Conservation (phyloP, 2,797 vertebrate species). For the Nyctalus aviator region DNA sequence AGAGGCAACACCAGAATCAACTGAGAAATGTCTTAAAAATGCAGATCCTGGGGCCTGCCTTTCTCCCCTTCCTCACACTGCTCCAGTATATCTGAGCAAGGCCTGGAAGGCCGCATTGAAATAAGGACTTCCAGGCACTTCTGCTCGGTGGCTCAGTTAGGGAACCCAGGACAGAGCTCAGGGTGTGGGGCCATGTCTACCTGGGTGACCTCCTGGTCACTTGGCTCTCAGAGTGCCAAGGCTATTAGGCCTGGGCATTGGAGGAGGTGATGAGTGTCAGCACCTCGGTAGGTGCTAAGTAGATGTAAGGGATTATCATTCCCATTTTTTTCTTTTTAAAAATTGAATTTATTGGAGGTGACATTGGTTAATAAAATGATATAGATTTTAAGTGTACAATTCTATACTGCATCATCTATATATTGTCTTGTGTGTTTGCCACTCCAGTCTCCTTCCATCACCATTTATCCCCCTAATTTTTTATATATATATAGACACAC, state of each 20-base stretch:
- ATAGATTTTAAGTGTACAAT: neutral
- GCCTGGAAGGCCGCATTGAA: neutral
- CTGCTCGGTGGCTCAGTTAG: neutral
- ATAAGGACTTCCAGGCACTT: neutral
- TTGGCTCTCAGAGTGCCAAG: neutral
- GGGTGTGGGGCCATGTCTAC: neutral
- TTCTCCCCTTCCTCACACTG: neutral
- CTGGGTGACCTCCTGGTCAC: neutral
- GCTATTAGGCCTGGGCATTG: neutral
- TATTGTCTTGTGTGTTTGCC: neutral
- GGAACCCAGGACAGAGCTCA: neutral
- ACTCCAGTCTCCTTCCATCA: neutral
- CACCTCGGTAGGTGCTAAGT: neutral
- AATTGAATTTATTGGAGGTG: neutral
- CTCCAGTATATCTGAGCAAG: neutral
- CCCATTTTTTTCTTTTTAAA: neutral
- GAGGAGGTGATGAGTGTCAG: neutral
- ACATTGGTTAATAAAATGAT: neutral
- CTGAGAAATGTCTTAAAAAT: constrained; percentile 37
- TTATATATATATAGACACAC: neutral
- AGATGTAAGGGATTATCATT: neutral
- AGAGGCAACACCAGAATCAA: neutral
- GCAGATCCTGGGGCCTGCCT: neutral
- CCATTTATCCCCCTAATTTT: neutral
- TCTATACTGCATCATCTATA: neutral